Evolutionary conservation across 2,797 vertebrate genomes (phyloP).

Genomic region (Vireo griseus): DNA sequence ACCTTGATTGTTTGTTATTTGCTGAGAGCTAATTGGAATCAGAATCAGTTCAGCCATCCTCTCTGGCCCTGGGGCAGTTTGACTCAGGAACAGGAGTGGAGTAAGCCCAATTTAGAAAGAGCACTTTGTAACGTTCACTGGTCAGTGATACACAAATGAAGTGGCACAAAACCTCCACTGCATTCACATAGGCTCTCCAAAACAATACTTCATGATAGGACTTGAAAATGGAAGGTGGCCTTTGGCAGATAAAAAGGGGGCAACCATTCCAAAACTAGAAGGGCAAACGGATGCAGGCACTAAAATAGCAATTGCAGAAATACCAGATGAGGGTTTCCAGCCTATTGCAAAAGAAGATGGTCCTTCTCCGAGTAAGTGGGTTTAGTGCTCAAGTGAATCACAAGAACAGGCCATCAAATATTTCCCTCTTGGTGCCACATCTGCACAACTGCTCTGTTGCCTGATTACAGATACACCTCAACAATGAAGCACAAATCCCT

Average conservation of each 20-base stretch:
- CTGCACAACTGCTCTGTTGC: not conserved
- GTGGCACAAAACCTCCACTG: rapidly evolving
- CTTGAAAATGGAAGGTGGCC: not conserved
- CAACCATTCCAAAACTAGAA: not conserved
- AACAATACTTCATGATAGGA: not conserved
- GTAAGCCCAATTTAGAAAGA: not conserved
- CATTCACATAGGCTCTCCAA: not conserved
- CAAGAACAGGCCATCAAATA: not conserved
- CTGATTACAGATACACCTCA: not conserved
- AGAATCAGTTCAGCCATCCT: not conserved
- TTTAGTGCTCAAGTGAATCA: not conserved
- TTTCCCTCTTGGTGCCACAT: not conserved
- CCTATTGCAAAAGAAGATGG: not conserved
- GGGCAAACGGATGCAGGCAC: not conserved
- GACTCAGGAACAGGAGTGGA: not conserved
- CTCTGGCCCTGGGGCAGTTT: not conserved
- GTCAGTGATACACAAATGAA: not conserved
- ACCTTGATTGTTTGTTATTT: not conserved
- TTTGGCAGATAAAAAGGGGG: not conserved
- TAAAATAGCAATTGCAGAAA: not conserved
- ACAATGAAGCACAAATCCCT: not conserved
- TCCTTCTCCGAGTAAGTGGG: not conserved
- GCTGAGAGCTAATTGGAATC: not conserved
- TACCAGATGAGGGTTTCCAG: not conserved
- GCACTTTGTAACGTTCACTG: not conserved